Evolutionary conservation across 2,797 vertebrate genomes (phyloP), one percentile per base, ranked within the genome.

Genomic region (Neosilurus hyrtlii): DNA sequence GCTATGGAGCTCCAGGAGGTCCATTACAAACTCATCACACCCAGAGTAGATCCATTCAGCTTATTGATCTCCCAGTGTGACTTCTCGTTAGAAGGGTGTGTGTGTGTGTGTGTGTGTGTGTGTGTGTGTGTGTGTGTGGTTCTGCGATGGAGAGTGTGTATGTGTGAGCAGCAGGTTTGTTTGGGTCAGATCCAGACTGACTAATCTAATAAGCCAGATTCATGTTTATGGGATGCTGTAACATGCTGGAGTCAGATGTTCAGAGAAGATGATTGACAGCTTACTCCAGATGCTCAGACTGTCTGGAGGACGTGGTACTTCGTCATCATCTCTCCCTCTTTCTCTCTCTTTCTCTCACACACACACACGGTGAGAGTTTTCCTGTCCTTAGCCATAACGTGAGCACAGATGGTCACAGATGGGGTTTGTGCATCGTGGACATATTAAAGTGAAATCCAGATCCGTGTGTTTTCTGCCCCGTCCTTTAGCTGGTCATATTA

Each of bases 401-500:
- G 87, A 89, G 88, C 90, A 91, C 93, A 95, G 93, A 90, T 88
- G 89, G 88, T 67, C 82, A 54, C 77, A 83, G 86, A 92, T 92
- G 92, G 91, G 72, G 84, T 65, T 89, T 87, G 90, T 90, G 91
- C 88, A 79, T 63, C 86, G 90, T 88, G 89, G 91, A 92, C 93
- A 91, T 92, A 94, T 94, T 93, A 94, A 94, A 92, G 92, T 91
- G 84, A 91, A 93, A 94, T 93, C 90, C 91, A 65, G 76, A 63
- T 43, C 61, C 43, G 3, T 80, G 76, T 79, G 67, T 79, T 68
- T 82, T 67, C 76, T 83, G 78, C 88, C 82, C 76, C 82, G 85
- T 91, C 89, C 92, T 92, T 92, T 91, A 91, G 91, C 93, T 90
- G 90, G 90, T 92, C 91, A 94, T 93, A 94, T 94, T 94, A 95